Percentiles rank a stretch among this genome's conserved stretches.
phyloP scores from a whole-genome alignment of 2,797 vertebrate genomes.

The Anas bahamensis region DNA sequence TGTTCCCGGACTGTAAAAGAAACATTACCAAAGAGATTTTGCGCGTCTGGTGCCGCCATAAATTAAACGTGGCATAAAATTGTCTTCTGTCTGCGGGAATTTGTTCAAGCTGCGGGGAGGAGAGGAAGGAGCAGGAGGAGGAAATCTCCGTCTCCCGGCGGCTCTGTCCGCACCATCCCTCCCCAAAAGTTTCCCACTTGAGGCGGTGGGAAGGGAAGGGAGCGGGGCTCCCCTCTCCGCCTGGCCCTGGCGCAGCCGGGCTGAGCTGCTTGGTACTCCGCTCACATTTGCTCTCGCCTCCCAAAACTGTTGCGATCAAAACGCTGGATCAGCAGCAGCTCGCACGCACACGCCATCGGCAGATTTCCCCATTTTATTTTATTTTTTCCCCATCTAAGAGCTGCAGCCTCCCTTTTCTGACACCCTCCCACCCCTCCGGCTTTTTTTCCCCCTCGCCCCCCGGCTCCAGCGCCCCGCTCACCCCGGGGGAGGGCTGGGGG shows the following conservation, averaged over 20 bases:
- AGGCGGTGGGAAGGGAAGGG: background rate
- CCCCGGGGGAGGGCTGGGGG: background rate
- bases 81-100: slow-evolving; percentile 16
- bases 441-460: background rate
- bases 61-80: slow-evolving; percentile 52
- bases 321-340: slow-evolving; percentile 41
- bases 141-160: background rate
- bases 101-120: background rate
- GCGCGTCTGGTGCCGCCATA: slow-evolving; percentile 34
- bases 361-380: background rate
- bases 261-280: background rate
- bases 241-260: background rate
- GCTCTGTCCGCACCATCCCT: background rate
- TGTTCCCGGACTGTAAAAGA: slow-evolving; percentile 18
- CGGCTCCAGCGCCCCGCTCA: background rate
- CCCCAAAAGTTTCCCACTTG: slow-evolving; percentile 11
- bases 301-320: background rate
- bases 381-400: background rate
- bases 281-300: background rate
- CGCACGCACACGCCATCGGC: background rate
- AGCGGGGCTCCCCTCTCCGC: background rate
- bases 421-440: background rate
- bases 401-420: background rate
- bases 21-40: slow-evolving; percentile 35
- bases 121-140: background rate